Conservation (phyloP, 2,113 vertebrate genomes). For the Propithecus coquereli region DNA sequence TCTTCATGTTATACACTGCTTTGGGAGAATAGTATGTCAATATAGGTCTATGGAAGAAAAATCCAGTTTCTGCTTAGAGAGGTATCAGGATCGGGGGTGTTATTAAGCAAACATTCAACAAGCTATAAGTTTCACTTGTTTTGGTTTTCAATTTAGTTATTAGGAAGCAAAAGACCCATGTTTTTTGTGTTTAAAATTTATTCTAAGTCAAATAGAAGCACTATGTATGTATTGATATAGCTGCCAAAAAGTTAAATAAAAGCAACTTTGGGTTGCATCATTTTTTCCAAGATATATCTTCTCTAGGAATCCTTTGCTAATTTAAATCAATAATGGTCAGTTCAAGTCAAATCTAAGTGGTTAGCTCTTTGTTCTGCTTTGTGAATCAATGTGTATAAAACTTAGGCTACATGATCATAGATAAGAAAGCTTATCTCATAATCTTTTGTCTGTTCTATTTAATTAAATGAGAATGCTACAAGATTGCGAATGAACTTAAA, state of each 20-base stretch:
- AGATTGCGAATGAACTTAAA: neutral
- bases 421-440: neutral
- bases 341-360: neutral
- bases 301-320: neutral
- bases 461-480: neutral
- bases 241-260: neutral
- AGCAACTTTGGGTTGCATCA: neutral
- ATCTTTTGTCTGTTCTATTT: neutral
- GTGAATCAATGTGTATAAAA: neutral
- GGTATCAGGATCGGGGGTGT: fast-evolving
- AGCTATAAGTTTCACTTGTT: neutral
- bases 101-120: neutral
- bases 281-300: neutral
- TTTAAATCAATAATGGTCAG: neutral
- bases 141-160: neutral
- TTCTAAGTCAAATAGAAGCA: neutral
- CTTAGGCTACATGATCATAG: neutral
- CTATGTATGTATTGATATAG: neutral
- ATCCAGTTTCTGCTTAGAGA: neutral
- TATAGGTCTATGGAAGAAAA: neutral
- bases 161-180: neutral
- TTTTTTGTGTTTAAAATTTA: neutral
- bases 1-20: neutral
- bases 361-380: neutral
- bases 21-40: neutral